Conservation (phyloP, 1,140 invertebrate genomes). For the Solen grandis region DNA sequence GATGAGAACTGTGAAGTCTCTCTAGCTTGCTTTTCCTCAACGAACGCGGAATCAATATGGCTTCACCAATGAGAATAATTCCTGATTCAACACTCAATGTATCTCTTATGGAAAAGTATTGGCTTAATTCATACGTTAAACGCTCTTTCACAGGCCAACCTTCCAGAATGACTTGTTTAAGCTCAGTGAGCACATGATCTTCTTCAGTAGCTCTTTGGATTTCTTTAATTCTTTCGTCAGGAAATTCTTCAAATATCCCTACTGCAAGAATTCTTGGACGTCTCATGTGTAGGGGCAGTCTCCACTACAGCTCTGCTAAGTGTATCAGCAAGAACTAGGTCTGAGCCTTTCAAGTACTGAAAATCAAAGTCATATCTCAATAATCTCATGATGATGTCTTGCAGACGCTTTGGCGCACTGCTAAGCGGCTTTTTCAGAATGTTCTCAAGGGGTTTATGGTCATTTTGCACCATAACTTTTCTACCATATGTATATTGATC, state of each 20-base stretch:
- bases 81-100: conserved; percentile 63
- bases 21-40: background rate
- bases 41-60: conserved; percentile 58
- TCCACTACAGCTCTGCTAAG: conserved; percentile 44
- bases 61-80: conserved; percentile 69
- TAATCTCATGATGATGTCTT: conserved; percentile 10
- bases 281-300: background rate
- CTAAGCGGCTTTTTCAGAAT: conserved; percentile 77
- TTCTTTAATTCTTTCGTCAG: conserved; percentile 47
- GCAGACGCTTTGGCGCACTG: conserved; percentile 32
- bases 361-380: conserved; percentile 8
- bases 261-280: conserved; percentile 24
- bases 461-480: conserved; percentile 67
- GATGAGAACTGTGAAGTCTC: background rate
- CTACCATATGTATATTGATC: conserved; percentile 70
- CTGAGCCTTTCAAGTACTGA: background rate
- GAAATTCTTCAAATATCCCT: background rate
- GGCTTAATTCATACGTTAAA: conserved; percentile 10
- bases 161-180: conserved; percentile 22
- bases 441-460: conserved; percentile 77
- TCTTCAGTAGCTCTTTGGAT: conserved; percentile 36
- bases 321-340: conserved; percentile 41
- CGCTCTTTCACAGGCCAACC: conserved; percentile 48
- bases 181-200: conserved; percentile 13
- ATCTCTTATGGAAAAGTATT: conserved; percentile 61